Evolutionary conservation across 2,888 invertebrate genomes (phyloP).

Genomic region (Platerodrilus igneus): DNA sequence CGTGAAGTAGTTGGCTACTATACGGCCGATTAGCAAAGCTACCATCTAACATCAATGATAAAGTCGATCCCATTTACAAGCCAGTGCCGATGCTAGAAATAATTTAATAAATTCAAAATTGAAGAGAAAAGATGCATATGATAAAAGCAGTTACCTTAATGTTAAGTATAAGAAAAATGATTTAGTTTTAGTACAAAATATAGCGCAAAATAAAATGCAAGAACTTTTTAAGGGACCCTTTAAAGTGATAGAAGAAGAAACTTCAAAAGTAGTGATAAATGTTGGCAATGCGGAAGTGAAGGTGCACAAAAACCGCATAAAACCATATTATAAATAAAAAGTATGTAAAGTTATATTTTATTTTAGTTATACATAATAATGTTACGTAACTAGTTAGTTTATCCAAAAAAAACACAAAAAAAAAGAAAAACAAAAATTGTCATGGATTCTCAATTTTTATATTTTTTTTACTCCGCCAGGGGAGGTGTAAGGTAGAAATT

Average conservation of each 20-base stretch:
- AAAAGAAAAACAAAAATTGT: too few relatives aligned
- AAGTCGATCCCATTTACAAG: slow-evolving; percentile 24
- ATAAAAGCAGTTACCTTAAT: neutral
- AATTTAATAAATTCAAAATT: slow-evolving; percentile 16
- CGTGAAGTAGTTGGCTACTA: slow-evolving; percentile 28
- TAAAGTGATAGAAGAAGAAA: neutral
- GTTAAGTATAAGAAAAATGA: slow-evolving; percentile 5
- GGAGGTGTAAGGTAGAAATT: too few relatives aligned
- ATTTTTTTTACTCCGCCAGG: too few relatives aligned
- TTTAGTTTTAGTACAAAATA: slow-evolving; percentile 5
- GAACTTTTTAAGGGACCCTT: slow-evolving; percentile 3
- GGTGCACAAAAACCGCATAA: slow-evolving; percentile 15
- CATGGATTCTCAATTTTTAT: too few relatives aligned
- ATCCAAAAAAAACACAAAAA: too few relatives aligned
- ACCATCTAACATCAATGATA: slow-evolving; percentile 19
- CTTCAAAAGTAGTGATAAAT: slow-evolving; percentile 5
- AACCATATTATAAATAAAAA: too few relatives aligned
- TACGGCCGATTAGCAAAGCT: slow-evolving; percentile 21
- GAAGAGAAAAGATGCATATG: slow-evolving; percentile 7
- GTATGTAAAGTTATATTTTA: too few relatives aligned
- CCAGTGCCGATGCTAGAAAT: slow-evolving; percentile 16
- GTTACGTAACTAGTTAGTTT: too few relatives aligned
- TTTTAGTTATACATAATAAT: too few relatives aligned
- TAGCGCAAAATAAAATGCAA: neutral
- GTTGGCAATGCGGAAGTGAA: slow-evolving; percentile 6